Conservation (phyloP, 2,888 invertebrate species). For the Microctonus aethiopoides region DNA sequence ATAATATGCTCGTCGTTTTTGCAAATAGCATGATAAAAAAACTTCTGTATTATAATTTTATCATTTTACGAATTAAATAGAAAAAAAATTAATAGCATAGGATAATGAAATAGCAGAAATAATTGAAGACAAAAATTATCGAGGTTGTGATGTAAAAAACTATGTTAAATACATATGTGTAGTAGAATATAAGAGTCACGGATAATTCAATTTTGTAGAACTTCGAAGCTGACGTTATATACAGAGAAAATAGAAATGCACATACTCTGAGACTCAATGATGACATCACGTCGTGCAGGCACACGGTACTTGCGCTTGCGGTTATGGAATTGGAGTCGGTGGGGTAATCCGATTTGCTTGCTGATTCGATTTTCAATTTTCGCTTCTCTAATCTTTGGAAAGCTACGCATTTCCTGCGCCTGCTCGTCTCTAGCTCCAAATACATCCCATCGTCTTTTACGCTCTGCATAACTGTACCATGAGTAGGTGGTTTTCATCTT, state of each 20-base stretch:
- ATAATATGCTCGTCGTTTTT: conserved; percentile 26
- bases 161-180: background rate
- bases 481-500: conserved; percentile 1
- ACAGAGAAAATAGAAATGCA: background rate
- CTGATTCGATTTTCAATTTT: conserved; percentile 61
- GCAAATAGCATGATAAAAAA: background rate
- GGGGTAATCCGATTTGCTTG: conserved; percentile 57
- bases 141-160: background rate
- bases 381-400: conserved; percentile 50
- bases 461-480: conserved; percentile 15
- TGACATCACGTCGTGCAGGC: conserved; percentile 35
- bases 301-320: conserved; percentile 45
- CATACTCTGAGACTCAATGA: conserved; percentile 28
- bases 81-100: too few relatives aligned
- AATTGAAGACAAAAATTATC: background rate
- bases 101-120: background rate
- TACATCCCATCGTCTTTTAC: background rate
- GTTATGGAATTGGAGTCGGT: conserved; percentile 50
- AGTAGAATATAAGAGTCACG: conserved; percentile 26
- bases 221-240: background rate
- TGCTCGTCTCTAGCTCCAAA: conserved; percentile 28
- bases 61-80: background rate
- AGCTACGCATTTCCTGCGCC: conserved; percentile 53
- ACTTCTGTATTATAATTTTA: conserved; percentile 1
- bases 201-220: conserved; percentile 47